Base-by-base conservation (phyloP, 2,888 invertebrate species). In the Diloba caeruleocephala region DNA sequence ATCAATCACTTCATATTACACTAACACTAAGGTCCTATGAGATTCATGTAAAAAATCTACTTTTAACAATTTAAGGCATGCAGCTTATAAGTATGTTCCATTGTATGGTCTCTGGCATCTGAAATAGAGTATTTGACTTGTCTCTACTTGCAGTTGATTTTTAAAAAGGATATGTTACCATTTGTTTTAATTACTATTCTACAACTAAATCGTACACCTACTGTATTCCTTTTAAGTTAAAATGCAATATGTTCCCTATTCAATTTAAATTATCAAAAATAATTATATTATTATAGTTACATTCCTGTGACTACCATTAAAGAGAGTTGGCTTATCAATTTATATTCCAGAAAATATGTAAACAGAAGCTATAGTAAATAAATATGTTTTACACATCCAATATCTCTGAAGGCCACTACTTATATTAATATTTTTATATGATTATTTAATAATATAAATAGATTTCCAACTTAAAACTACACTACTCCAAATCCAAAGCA, bases 21-120 rank as follows among this genome's bases (percentile, higher is more conserved):
- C 60, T 66, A 65, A 64, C 79, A 79, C 82, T 84, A 79, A n/a
- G 59, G 65, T 76, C 56, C 78, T 80, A 79, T 17, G 78, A 82
- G 78, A 81, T 82, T 82, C 78, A 64, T 79, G 78, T 72, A 84
- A 74, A 71, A 71, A 70, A 81, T 72, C 79, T 81, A 85, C 74
- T 52, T 63, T 71, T 34, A 42, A 74, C 72, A 76, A 74, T 74
- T 80, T 83, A 83, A 79, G 80, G 78, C 81, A 81, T 71, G 68
- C 71, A 77, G 54, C 44, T 72, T 70, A 70, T 52, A 43, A 33
- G 37, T 46, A 50, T 57, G 54, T 67, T 71, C 63, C 72, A 71
- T 72, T 59, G 49, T 66, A 48, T 29, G 43, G 34, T 44, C 46
- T 54, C 34, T 42, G 38, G 55, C 46, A 70, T 65, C 72, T 73